Base-by-base conservation (phyloP, 2,888 invertebrate species). In the Argyresthia goedartella region DNA sequence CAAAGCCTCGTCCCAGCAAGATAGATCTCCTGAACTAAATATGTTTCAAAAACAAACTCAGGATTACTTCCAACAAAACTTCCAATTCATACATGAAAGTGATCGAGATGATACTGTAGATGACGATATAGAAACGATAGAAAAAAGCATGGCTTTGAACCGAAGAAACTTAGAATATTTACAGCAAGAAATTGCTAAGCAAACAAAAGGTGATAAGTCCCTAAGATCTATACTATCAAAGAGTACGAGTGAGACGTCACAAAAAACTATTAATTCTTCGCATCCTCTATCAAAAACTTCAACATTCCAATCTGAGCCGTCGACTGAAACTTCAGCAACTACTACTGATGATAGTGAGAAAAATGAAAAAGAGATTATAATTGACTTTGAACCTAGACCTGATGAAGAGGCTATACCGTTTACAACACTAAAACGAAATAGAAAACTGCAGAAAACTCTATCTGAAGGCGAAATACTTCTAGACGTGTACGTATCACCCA, bases 341-440 rank as follows among this genome's bases (percentile, higher is more conserved):
- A 87, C 87, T 10, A 87, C 87, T 15, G 86, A 85, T 57, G 87
- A 88, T 48, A 86, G 89, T 69, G 87, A 90, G 57, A 89, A 90
- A 60, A 91, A 91, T 64, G 92, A 92, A 69, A 90, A 90, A 61
- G 95, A 95, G 79, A 95, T 95, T 53, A 92, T 95, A 56, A 95
- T 95, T 59, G 94, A 95, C 70, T 95, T 95, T 71, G 95, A 95
- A 76, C 95, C 95, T 7, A 89, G 91, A 56, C 80, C 90, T 11
- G 90, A 90, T 51, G 88, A 88, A 45, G 89, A 90, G 59, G 90
- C 92, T 14, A 90, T 91, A 51, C 90, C 90, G 51, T 89, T 89
- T 51, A 89, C 90, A 55, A 88, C 89, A 4, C 61, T 84, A 44
- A 66, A 71, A 36, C 85, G 87, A 67, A 86, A 81, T 58, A 87